Percentiles rank a stretch among this genome's conserved stretches.
phyloP scores from a whole-genome alignment of 1,140 invertebrate species.

The Drosophila tsacasi region DNA sequence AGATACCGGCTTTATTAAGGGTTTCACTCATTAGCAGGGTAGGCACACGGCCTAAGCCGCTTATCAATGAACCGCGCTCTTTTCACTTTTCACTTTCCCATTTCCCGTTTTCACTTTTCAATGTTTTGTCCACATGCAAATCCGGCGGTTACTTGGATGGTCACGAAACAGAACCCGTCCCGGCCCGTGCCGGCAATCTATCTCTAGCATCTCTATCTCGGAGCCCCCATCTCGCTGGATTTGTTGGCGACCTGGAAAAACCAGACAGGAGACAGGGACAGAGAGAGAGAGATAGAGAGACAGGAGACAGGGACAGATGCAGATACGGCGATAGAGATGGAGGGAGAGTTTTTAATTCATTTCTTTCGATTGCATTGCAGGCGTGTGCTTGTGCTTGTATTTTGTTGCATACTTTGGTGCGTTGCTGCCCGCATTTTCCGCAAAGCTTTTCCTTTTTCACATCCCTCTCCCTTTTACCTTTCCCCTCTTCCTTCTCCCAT shows the following conservation, averaged over 20 bases:
- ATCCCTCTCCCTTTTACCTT: neutral
- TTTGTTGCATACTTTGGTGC: slow-evolving; percentile 28
- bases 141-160: slow-evolving; percentile 23
- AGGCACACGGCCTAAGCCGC: slow-evolving; percentile 31
- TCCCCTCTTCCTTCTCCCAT: neutral
- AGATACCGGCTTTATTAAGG: slow-evolving; percentile 13
- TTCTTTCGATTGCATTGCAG: slow-evolving; percentile 35
- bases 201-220: slow-evolving; percentile 11
- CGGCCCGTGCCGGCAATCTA: slow-evolving; percentile 7
- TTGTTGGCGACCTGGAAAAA: slow-evolving; percentile 9
- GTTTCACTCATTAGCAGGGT: slow-evolving; percentile 22
- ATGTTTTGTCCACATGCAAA: slow-evolving; percentile 24
- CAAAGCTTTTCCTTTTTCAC: slow-evolving; percentile 4
- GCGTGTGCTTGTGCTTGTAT: slow-evolving; percentile 2
- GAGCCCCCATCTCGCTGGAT: neutral
- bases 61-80: slow-evolving; percentile 28
- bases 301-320: neutral
- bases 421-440: slow-evolving; percentile 30
- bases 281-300: neutral
- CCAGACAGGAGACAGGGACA: no score
- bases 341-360: slow-evolving; percentile 25
- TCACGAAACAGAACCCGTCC: slow-evolving; percentile 23
- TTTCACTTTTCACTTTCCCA: slow-evolving; percentile 20
- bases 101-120: slow-evolving; percentile 25
- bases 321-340: neutral